These are phyloP conservation scores for Acanthornis magna DNA, from an alignment of 2,797 vertebrate species.

Conservation along the genomic window DNA sequence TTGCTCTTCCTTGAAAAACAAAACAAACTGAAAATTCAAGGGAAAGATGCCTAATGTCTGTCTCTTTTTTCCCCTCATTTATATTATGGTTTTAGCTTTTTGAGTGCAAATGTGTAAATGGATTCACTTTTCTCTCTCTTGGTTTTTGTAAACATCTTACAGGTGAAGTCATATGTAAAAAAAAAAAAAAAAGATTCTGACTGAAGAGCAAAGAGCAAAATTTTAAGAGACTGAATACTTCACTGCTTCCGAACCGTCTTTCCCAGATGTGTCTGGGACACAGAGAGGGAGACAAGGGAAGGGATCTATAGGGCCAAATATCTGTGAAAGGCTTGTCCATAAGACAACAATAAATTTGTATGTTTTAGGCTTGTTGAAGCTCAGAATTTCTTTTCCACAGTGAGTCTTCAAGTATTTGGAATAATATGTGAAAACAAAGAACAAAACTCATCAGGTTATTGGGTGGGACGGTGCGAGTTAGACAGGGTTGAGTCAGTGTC, in stretches of 20 bases:
- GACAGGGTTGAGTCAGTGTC: not conserved
- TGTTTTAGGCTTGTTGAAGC: not conserved
- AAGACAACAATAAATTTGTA: not conserved
- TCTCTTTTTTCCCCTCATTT: not conserved
- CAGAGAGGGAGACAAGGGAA: not conserved
- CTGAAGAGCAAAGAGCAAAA: not conserved
- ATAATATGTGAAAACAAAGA: not conserved
- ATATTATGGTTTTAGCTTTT: not conserved
- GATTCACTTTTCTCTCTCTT: not conserved
- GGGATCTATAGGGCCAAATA: not conserved
- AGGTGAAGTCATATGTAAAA: not conserved
- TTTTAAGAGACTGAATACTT: not conserved
- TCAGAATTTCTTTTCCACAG: not conserved
- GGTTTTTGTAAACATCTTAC: not conserved
- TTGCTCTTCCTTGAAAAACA: not conserved
- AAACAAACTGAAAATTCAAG: not conserved
- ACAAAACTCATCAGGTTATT: not conserved
- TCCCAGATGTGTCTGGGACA: not conserved
- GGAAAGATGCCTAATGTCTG: not conserved
- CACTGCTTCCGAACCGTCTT: not conserved
- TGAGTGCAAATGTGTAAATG: not conserved
- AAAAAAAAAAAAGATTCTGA: not conserved
- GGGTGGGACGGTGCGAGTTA: not conserved
- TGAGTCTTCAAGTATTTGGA: not conserved
- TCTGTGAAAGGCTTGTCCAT: not conserved